Conservation (phyloP, 1,140 invertebrate species). For the Magallana angulata region DNA sequence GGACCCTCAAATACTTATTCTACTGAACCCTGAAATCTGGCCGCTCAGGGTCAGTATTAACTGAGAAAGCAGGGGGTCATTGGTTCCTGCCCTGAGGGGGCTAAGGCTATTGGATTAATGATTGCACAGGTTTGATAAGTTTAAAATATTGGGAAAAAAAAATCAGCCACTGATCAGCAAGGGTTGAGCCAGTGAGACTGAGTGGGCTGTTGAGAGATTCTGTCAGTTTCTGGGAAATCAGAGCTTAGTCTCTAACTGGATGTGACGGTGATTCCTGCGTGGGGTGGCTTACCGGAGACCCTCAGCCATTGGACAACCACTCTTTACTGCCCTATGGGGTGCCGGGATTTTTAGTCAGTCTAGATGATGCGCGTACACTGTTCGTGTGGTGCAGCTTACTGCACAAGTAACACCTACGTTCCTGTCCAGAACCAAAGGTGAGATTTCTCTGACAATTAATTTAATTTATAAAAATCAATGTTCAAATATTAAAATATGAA, state of each 20-base stretch:
- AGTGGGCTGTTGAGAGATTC: not conserved
- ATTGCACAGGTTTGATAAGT: not conserved
- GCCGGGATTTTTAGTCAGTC: not conserved
- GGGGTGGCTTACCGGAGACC: not conserved
- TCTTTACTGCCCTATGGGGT: not conserved
- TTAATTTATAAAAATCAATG: not conserved
- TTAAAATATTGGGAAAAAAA: not conserved
- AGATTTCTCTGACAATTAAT: not conserved
- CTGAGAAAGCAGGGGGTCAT: not conserved
- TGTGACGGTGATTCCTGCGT: not conserved
- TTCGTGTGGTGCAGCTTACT: constrained; percentile 47
- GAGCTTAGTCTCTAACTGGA: not conserved
- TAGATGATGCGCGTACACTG: constrained; percentile 49
- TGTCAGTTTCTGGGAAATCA: constrained; percentile 10
- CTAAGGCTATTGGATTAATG: not conserved
- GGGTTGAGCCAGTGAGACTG: not conserved
- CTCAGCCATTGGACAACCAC: not conserved
- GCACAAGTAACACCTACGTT: constrained; percentile 45
- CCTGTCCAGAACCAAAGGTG: not conserved
- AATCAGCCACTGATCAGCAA: not conserved
- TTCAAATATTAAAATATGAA: no score
- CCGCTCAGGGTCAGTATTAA: not conserved
- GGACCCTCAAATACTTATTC: not conserved
- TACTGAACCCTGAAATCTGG: not conserved
- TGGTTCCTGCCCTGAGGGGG: not conserved